Base-by-base conservation (phyloP, 1,140 invertebrate species). In the Mycetomoellerius zeteki region DNA sequence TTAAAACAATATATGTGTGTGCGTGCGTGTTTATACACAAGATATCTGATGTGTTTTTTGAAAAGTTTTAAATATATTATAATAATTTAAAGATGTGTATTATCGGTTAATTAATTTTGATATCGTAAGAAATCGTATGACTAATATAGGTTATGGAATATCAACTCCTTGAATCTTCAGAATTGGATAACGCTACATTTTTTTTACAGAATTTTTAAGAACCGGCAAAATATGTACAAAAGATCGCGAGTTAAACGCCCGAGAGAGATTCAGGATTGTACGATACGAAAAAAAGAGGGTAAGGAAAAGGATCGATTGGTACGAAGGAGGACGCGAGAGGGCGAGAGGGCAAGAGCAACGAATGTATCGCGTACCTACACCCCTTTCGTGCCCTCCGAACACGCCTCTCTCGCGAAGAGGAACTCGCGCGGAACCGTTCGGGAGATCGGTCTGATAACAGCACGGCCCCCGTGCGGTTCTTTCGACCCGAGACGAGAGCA, bases 401-500 rank as follows among this genome's bases (percentile, higher is more conserved):
- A 89, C 85, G 85, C 81, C 87, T 86, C 69, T 65, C 33, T 58
- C 72, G 54, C 85, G 58, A 84, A 64, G 30, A 86, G 54, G 60
- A 80, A 84, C 85, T 85, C 89, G 76, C 76, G 82, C 82, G 80
- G 64, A 90, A 90, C 84, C 87, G 90, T 85, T 86, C 54, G 87
- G 47, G 19, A 92, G 92, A 92, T 92, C 72, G 86, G 37, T 10
- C 47, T 78, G 92, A 92, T 92, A 92, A 91, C 90, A 85, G 87
- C 24, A 77, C 76, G 62, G 78, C 88, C 89, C 84, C 77, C 85
- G 81, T 85, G 77, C 90, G 85, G 86, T 92, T 90, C 82, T 85
- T 86, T 87, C 84, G 85, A 86, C 77, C 86, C 78, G 80, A 76
- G 75, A 86, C 72, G 76, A 78, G 87, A 54, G 89, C 89, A 87